These are phyloP conservation scores for Nephrotoma appendiculata DNA, from an alignment of 2,888 invertebrate species.

Conservation along the genomic window DNA sequence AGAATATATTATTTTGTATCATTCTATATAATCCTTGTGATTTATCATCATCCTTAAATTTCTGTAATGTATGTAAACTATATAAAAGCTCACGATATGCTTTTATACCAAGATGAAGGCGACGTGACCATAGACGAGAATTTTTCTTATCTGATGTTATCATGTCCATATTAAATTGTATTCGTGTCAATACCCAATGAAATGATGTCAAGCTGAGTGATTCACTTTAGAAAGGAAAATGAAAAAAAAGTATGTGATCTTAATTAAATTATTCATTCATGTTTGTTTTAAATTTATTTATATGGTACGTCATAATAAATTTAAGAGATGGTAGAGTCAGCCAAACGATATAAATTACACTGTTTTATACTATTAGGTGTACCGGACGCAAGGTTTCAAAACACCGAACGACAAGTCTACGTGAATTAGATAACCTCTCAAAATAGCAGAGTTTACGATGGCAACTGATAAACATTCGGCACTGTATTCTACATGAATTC, in stretches of 20 bases:
- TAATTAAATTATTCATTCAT: not conserved
- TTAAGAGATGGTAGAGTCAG: too few species aligned
- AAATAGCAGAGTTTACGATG: too few species aligned
- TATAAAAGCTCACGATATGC: slow-evolving; percentile 66
- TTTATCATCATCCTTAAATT: slow-evolving; percentile 43
- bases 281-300: too few species aligned
- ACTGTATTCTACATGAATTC: too few species aligned
- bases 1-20: slow-evolving; percentile 83
- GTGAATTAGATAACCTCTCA: too few species aligned
- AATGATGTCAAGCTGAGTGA: slow-evolving; percentile 84
- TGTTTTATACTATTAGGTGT: too few species aligned
- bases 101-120: slow-evolving; percentile 68
- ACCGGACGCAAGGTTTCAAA: too few species aligned
- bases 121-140: slow-evolving; percentile 62
- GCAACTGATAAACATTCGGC: too few species aligned
- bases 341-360: too few species aligned
- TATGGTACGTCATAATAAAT: too few species aligned
- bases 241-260: slow-evolving; percentile 8
- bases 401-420: too few species aligned
- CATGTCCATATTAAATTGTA: slow-evolving; percentile 82
- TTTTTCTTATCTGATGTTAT: slow-evolving; percentile 77
- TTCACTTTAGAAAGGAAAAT: slow-evolving; percentile 45
- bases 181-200: slow-evolving; percentile 57
- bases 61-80: slow-evolving; percentile 72
- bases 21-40: slow-evolving; percentile 70